Base-by-base conservation (phyloP, 2,113 vertebrate species). In the Burhinus bistriatus region DNA sequence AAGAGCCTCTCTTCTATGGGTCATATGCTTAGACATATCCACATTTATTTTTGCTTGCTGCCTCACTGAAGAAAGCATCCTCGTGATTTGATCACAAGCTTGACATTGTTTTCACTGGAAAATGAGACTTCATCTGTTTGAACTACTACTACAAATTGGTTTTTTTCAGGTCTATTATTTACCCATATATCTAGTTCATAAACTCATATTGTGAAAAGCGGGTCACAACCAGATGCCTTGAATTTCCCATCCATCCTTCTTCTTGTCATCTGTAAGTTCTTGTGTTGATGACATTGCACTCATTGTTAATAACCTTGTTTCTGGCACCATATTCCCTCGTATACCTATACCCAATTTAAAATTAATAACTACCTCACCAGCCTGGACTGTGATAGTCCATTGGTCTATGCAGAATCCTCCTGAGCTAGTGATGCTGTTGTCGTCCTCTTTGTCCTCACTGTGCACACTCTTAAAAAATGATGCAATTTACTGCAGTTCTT, bases 341-440 rank as follows among this genome's bases (percentile, higher is more conserved):
- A n/a, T 26, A 64, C 20, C 30, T 87, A 15, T 6, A 30, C 27
- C 18, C 32, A 20, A 4, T 32, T 57, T 83, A 30, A 68, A 68
- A 44, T 7, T 1, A 78, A 9, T n/a, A 52, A 40, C 47, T 22
- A 32, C 40, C 51, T 81, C 0, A 0, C 29, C 40, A 47, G 49
- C 22, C 61, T 64, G 32, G 34, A 11, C 52, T 54, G 66, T 0
- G 0, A 7, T 15, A 64, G 34, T 21, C 51, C 51, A 12, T 11
- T 34, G 55, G 29, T 47, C 82, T 80, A 9, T 57, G 54, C 40
- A 87, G 81, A 91, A 89, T 79, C 73, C 32, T 94, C 80, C 91
- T 26, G 29, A 94, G 84, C 69, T 40, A 61, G 70, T 4, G 6
- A 29, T 58, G 82, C 49, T 68, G 29, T 40, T 85, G 76, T 85